Evolutionary conservation across 1,140 invertebrate species (phyloP), one percentile per base, ranked within the genome.

Genomic region (Drosophila baimaii): DNA sequence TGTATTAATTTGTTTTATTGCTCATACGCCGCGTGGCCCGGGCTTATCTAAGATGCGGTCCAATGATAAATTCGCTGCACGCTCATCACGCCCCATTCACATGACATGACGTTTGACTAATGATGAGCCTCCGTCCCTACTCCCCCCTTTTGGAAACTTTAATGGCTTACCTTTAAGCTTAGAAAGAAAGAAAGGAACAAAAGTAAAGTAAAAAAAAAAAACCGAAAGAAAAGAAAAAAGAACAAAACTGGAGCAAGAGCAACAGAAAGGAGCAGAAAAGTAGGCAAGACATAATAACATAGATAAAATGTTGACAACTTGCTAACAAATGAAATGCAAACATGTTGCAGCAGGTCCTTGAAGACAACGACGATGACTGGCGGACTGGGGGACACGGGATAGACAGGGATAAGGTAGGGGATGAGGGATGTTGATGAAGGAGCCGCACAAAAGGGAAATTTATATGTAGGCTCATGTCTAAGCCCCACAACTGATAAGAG

Each of bases 241-340:
- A 10, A 39, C 27, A 27, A 43, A 41, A 43, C 35, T 23, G 65
- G 35, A 69, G 56, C 33, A 21, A 46, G 29, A 23, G 37, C 39
- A 58, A 29, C 23, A 31, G 19, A 58, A 65, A 49, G 41, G 33
- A 52, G 46, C 63, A 55, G 43, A 41, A 54, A 75, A 39, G 73
- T 57, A 66, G 46, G 52, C 54, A 68, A 77, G 39, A 77, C 64
- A 77, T 77, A 43, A 77, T 77, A 77, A 68, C 73, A 70, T 77
- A 70, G 75, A 77, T 77, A 70, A 77, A 77, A 77, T 57, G 75
- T 77, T 77, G 75, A 77, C 75, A 77, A 77, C 74, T 61, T 77
- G 75, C 75, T 77, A 77, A 77, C 75, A 77, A 77, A 78, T 77
- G 64, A 80, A 81, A 71, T 80, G 78, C 77, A 81, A 80, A 80